Conservation (phyloP, 2,797 vertebrate species). For the Urocyon cinereoargenteus region DNA sequence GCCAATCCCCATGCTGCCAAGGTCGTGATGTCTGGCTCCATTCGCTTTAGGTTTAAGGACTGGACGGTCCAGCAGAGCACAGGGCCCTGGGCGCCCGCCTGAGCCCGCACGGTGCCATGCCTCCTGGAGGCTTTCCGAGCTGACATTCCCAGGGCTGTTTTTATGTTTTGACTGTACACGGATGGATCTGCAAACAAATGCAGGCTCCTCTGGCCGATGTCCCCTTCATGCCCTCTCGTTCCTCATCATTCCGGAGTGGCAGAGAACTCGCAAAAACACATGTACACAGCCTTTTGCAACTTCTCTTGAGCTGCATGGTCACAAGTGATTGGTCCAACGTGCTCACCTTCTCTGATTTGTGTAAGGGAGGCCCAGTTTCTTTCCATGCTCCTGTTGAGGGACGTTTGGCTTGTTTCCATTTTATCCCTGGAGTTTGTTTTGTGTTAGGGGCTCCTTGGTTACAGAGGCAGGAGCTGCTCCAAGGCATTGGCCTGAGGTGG, state of each 20-base stretch:
- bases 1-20: background rate
- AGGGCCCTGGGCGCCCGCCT: background rate
- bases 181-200: background rate
- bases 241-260: accelerated
- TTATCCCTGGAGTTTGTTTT: background rate
- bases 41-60: background rate
- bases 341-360: accelerated
- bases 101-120: accelerated
- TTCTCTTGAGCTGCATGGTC: background rate
- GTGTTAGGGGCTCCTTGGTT: background rate
- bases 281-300: accelerated
- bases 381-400: accelerated
- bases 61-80: accelerated
- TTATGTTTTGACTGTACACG: background rate
- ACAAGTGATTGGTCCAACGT: accelerated
- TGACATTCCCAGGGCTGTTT: accelerated
- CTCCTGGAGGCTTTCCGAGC: background rate
- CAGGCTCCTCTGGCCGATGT: background rate
- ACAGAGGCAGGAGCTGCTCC: accelerated
- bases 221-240: accelerated
- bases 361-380: accelerated
- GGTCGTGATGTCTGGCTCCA: accelerated
- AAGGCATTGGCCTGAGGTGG: accelerated
- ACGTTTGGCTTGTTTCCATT: accelerated
- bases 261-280: accelerated